Evolutionary conservation across 2,797 vertebrate species (phyloP).

Genomic region (Dromococcyx pavoninus): DNA sequence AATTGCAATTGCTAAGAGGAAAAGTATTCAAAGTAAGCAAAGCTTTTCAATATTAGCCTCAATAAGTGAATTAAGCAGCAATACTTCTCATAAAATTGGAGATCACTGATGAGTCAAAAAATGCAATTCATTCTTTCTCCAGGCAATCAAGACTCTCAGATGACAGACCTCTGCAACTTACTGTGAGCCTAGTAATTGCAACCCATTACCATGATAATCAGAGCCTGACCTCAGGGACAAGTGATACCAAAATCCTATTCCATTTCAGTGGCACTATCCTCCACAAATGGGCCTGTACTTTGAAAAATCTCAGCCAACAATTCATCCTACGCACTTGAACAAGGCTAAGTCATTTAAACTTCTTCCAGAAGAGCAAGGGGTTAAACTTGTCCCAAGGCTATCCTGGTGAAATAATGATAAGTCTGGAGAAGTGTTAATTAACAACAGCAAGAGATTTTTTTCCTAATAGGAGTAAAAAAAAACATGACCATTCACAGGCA

Average conservation of each 20-base stretch:
- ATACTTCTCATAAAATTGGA: background rate
- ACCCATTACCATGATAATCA: slow-evolving; percentile 21
- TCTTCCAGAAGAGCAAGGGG: background rate
- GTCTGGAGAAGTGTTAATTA: slow-evolving; percentile 46
- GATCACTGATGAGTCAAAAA: slow-evolving; percentile 52
- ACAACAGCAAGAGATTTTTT: slow-evolving; percentile 20
- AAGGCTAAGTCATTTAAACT: background rate
- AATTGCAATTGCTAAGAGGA: slow-evolving; percentile 38
- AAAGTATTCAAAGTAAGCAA: slow-evolving; percentile 28
- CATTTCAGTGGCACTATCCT: background rate
- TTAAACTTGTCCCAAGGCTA: background rate
- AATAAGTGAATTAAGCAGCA: slow-evolving; percentile 40
- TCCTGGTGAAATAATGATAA: slow-evolving; percentile 7
- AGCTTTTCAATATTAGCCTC: slow-evolving; percentile 41
- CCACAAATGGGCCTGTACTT: background rate
- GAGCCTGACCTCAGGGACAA: background rate
- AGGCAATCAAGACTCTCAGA: slow-evolving; percentile 25
- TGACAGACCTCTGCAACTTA: slow-evolving; percentile 31
- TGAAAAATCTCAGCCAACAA: background rate
- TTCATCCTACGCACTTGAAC: background rate
- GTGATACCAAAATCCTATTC: background rate
- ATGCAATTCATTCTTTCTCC: slow-evolving; percentile 37
- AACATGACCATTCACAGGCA: background rate
- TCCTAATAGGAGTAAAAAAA: slow-evolving; percentile 45
- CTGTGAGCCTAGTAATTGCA: slow-evolving; percentile 39